Evolutionary conservation across 2,113 vertebrate species (phyloP).

Genomic region (Athene cunicularia): DNA sequence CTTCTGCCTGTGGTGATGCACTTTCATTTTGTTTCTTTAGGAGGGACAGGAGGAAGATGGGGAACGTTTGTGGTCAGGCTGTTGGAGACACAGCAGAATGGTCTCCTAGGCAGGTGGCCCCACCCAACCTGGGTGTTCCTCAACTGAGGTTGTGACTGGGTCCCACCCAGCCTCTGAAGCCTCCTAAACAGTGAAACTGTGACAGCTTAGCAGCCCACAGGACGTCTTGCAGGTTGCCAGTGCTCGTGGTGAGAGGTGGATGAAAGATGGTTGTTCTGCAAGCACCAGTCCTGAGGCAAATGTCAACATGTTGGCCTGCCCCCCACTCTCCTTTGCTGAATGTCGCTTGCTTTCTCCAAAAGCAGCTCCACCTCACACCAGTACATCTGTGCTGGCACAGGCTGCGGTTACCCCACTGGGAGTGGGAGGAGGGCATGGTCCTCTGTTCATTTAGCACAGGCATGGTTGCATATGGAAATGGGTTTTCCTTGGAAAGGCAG

Average conservation of each 20-base stretch:
- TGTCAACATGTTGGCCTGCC: fast-evolving
- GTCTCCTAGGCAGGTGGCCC: background rate
- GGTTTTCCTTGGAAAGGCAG: background rate
- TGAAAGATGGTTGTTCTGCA: background rate
- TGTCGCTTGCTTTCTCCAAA: background rate
- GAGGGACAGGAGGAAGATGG: background rate
- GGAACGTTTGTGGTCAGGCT: background rate
- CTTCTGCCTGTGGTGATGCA: background rate
- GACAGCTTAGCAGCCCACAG: background rate
- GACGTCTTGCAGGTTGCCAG: background rate
- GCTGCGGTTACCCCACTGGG: fast-evolving
- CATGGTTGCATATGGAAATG: background rate
- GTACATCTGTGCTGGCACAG: background rate
- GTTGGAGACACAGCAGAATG: background rate
- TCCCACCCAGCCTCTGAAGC: background rate
- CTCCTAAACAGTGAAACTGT: background rate
- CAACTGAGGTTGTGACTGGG: background rate
- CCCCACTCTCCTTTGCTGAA: background rate
- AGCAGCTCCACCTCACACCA: background rate
- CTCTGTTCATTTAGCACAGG: background rate
- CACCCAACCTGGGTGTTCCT: background rate
- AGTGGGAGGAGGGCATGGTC: background rate
- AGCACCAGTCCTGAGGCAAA: background rate
- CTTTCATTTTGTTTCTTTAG: background rate
- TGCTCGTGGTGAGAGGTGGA: fast-evolving